Evolutionary conservation across 2,888 invertebrate species (phyloP).

Genomic region (Polymixis flavicincta): DNA sequence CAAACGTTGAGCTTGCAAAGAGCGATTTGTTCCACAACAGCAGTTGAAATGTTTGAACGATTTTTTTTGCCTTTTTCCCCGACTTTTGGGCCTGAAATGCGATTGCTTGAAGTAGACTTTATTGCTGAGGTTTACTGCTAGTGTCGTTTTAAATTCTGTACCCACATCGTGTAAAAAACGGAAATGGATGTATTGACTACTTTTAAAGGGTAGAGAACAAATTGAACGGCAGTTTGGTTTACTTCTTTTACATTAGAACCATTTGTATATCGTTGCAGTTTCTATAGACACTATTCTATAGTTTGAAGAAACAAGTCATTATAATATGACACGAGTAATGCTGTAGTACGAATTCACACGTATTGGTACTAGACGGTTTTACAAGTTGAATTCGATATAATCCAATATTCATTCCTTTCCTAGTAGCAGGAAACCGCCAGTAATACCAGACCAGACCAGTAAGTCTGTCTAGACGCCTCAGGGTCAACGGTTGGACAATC

Average conservation of each 20-base stretch:
- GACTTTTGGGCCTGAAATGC: conserved; percentile 60
- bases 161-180: conserved; percentile 38
- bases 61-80: conserved; percentile 36
- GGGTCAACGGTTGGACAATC: conserved; percentile 69
- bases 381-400: conserved; percentile 46
- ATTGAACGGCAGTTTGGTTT: conserved; percentile 14
- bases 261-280: not conserved
- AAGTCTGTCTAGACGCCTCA: conserved; percentile 66
- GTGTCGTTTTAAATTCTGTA: conserved; percentile 54
- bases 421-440: conserved; percentile 63
- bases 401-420: conserved; percentile 52
- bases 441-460: conserved; percentile 59
- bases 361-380: conserved; percentile 19
- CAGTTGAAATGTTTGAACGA: conserved; percentile 61
- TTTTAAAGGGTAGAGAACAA: conserved; percentile 39
- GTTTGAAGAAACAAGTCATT: not conserved
- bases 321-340: not conserved
- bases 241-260: conserved; percentile 13
- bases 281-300: not conserved
- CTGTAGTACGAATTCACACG: conserved; percentile 3
- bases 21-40: conserved; percentile 73
- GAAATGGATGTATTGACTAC: conserved; percentile 31
- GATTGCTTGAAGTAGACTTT: conserved; percentile 56
- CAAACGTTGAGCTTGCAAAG: conserved; percentile 73
- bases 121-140: conserved; percentile 56